These are phyloP conservation scores for Cloeon dipterum DNA, from an alignment of 2,888 invertebrate species.

Conservation along the genomic window DNA sequence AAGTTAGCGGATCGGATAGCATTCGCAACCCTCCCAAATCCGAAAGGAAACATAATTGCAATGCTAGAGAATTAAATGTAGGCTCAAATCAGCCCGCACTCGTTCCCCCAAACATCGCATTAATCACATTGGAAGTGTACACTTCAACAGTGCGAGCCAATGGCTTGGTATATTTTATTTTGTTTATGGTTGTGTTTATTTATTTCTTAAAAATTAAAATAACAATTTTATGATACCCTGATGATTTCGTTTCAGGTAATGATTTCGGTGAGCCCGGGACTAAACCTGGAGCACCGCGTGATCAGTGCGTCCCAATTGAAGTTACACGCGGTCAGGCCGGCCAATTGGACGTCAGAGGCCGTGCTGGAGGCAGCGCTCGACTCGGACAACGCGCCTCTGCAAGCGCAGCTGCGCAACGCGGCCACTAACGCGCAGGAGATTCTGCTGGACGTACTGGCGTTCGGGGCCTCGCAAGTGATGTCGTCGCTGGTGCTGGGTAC, in stretches of 20 bases:
- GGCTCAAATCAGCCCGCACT: too few species aligned
- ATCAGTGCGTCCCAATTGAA: slow-evolving; percentile 33
- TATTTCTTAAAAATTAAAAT: too few species aligned
- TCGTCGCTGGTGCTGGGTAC: slow-evolving; percentile 20
- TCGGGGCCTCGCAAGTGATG: slow-evolving; percentile 26
- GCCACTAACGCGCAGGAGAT: slow-evolving; percentile 26
- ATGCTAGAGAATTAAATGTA: too few species aligned
- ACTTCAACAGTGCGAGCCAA: too few species aligned
- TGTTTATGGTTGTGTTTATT: too few species aligned
- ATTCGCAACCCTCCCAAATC: too few species aligned
- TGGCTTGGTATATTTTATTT: too few species aligned
- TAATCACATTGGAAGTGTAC: too few species aligned
- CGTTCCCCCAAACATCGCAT: too few species aligned
- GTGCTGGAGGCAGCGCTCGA: slow-evolving; percentile 19
- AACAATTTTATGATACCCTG: too few species aligned
- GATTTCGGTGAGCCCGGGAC: slow-evolving; percentile 38
- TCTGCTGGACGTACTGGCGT: slow-evolving; percentile 29
- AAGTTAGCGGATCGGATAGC: too few species aligned
- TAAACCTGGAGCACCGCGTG: slow-evolving; percentile 37
- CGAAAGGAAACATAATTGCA: too few species aligned
- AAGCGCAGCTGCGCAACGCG: slow-evolving; percentile 20
- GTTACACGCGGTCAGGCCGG: slow-evolving; percentile 18
- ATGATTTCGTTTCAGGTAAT: slow-evolving; percentile 24
- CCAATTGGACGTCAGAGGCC: slow-evolving; percentile 18
- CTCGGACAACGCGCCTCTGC: slow-evolving; percentile 18